These are phyloP conservation scores for Cichlasoma orientale DNA, from an alignment of 2,797 vertebrate species.

Conservation along the genomic window DNA sequence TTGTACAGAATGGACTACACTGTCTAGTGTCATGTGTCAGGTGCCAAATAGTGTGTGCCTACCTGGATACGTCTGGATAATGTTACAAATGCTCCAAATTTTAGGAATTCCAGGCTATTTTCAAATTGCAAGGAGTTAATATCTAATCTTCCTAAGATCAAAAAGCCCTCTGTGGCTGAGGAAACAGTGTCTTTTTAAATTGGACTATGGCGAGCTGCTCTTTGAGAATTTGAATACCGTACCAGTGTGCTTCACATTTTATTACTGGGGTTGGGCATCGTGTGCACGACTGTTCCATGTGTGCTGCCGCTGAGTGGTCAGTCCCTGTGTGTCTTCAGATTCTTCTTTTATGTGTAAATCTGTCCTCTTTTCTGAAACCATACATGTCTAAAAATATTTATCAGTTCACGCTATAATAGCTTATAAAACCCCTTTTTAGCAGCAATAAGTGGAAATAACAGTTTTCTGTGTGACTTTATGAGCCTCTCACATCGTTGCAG, in stretches of 20 bases:
- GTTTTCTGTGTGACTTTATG: no score
- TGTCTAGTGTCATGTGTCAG: background rate
- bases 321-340: background rate
- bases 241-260: background rate
- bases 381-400: no score
- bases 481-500: no score
- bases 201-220: rapidly evolving
- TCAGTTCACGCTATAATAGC: no score
- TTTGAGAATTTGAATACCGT: background rate
- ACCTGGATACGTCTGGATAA: background rate
- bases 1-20: background rate
- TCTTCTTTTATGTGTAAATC: no score
- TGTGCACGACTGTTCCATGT: background rate
- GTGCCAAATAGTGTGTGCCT: background rate
- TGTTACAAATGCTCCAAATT: background rate
- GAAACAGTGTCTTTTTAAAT: background rate
- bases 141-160: background rate
- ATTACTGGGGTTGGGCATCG: background rate
- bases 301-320: background rate
- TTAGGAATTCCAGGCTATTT: background rate
- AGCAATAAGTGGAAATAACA: no score
- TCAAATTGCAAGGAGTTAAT: background rate
- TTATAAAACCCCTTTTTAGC: no score
- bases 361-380: no score
- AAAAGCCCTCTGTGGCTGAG: background rate